Conservation (phyloP, 2,113 vertebrate species). For the Lepus timidus region DNA sequence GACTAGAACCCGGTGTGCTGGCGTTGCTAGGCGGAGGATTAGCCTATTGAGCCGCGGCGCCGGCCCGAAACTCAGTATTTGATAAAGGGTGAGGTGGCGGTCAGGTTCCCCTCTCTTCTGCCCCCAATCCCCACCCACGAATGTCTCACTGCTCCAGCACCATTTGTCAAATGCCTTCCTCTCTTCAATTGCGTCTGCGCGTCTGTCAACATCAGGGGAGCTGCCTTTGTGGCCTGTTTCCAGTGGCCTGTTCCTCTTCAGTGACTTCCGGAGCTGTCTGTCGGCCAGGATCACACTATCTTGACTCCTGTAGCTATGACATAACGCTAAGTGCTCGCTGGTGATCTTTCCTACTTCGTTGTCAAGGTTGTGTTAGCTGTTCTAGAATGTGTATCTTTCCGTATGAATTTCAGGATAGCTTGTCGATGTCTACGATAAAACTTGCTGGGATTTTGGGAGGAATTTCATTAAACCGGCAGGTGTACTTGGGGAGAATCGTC, state of each 20-base stretch:
- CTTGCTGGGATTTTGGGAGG: neutral
- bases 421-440: neutral
- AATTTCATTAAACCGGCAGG: neutral
- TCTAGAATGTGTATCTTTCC: neutral
- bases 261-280: neutral
- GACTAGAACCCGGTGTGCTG: too few species aligned
- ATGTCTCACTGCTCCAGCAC: neutral
- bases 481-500: neutral
- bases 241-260: neutral
- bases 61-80: neutral
- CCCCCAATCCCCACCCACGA: neutral
- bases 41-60: too few species aligned
- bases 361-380: neutral
- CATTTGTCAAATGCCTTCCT: neutral
- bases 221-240: neutral
- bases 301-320: neutral
- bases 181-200: neutral
- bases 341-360: neutral
- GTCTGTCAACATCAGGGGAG: neutral
- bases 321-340: neutral
- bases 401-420: neutral
- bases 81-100: neutral
- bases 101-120: neutral
- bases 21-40: too few species aligned
- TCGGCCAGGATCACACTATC: neutral